A percentile compares a stretch with the other conserved stretches of the same genome.
phyloP scores from a whole-genome alignment of 2,888 invertebrate species.

The Bedellia somnulentella region DNA sequence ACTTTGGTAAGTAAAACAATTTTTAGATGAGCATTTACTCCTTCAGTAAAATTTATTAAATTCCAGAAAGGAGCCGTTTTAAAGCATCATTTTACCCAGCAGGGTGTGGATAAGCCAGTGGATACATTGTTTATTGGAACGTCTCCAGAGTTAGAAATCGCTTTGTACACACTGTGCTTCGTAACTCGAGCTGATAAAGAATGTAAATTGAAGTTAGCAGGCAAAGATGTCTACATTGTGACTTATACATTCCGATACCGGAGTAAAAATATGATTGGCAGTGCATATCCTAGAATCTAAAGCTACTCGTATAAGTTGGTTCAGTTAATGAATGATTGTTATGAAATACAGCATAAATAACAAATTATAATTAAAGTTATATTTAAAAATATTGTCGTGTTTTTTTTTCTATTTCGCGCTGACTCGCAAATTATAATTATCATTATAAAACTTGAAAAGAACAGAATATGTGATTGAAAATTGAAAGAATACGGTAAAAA shows the following conservation, averaged over 20 bases:
- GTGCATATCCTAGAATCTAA: slow-evolving; percentile 80
- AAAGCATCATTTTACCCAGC: slow-evolving; percentile 72
- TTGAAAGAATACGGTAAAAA: too few species aligned
- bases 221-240: slow-evolving; percentile 70
- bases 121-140: slow-evolving; percentile 80
- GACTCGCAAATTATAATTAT: too few species aligned
- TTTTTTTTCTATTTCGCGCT: too few species aligned
- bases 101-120: slow-evolving; percentile 74
- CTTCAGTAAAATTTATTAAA: too few species aligned
- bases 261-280: slow-evolving; percentile 78
- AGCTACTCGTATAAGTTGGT: not conserved
- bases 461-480: too few species aligned
- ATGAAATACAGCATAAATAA: too few species aligned
- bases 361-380: too few species aligned
- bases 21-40: too few species aligned
- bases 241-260: slow-evolving; percentile 75
- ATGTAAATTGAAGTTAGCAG: slow-evolving; percentile 74
- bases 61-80: slow-evolving; percentile 75
- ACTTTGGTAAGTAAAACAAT: too few species aligned
- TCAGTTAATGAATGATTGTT: not conserved
- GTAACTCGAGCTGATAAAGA: slow-evolving; percentile 71
- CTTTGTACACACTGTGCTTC: slow-evolving; percentile 87
- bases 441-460: too few species aligned
- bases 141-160: slow-evolving; percentile 89
- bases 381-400: too few species aligned